Base-by-base conservation (phyloP, 2,797 vertebrate species). In the Acanthis flammea region DNA sequence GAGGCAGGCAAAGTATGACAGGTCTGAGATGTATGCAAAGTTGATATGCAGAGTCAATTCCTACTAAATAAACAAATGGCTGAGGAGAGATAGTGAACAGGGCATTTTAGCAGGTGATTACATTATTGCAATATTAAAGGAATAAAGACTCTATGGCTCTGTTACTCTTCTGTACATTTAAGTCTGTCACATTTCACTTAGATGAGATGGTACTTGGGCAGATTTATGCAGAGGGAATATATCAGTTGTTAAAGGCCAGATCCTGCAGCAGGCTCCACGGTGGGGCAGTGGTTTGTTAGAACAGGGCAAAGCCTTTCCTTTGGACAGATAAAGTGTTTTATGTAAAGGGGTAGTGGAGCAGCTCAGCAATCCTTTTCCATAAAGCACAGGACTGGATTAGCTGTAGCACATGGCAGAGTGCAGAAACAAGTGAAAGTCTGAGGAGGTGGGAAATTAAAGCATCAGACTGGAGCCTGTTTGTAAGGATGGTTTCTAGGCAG, bases 1-100 rank as follows among this genome's bases (percentile, higher is more conserved):
- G 76, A 94, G 74, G 66, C 44, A 44, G 54, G 42, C 17, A 35
- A 62, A 72, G 48, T 9, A 14, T 71, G 71, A 42, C 35, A 72
- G 4, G 14, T 62, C 60, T n/a, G 44, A 76, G 80, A 47, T 47
- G 7, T 72, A 15, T 1, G 1, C 78, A 37, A 79, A 76, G 44
- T 48, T 72, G 73, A 65, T 42, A 57, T 63, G 54, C 47, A 39
- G 72, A 61, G 84, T 51, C 48, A 66, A 2, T 83, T 92, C 24
- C 62, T 76, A 41, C 50, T 74, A 86, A 92, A 95, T 61, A 92
- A 96, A 95, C 66, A 94, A 90, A 81, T 66, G 42, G 7, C 31
- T 81, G 27, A 55, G 35, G 44, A 57, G 71, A 81, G 42, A 22
- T 42, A 62, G 66, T 48, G 51, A 81, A 66, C 42, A 30, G 71